phyloP scores from a whole-genome alignment of 37 sponge, comb jelly and placozoan genomes.

The Beroe forskalii region DNA sequence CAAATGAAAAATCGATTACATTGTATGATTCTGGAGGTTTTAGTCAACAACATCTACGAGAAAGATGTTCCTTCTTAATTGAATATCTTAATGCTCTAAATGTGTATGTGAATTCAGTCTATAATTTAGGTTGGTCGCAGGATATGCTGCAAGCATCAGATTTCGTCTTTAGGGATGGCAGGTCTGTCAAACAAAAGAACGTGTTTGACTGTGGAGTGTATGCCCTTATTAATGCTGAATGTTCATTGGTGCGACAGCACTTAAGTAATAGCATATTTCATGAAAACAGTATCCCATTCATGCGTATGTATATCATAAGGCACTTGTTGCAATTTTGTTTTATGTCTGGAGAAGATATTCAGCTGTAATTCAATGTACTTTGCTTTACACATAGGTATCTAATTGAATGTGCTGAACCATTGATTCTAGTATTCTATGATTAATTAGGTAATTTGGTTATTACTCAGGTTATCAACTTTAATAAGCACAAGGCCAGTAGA shows the following conservation, averaged over 20 bases:
- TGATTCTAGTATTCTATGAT: no score
- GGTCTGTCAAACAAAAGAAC: slow-evolving; percentile 1
- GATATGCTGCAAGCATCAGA: not conserved
- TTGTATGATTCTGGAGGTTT: not conserved
- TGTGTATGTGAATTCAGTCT: not conserved
- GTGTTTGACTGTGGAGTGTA: not conserved
- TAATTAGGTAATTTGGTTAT: no score
- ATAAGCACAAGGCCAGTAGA: no score
- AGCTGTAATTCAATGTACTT: no score
- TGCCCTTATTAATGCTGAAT: not conserved
- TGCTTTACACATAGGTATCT: no score
- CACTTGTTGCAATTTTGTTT: not conserved
- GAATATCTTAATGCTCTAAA: not conserved
- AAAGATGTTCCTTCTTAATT: not conserved
- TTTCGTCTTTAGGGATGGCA: not conserved
- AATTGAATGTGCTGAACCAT: no score
- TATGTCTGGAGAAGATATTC: not conserved
- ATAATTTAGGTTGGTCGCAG: not conserved
- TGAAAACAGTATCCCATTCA: not conserved
- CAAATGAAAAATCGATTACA: not conserved
- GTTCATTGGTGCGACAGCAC: not conserved
- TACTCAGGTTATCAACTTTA: no score
- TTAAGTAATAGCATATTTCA: not conserved
- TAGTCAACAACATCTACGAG: not conserved
- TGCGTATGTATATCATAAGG: not conserved